A percentile compares a stretch with the other conserved stretches of the same genome.
Conservation (phyloP, 2,113 vertebrate genomes). For the Ceyx melanurus region DNA sequence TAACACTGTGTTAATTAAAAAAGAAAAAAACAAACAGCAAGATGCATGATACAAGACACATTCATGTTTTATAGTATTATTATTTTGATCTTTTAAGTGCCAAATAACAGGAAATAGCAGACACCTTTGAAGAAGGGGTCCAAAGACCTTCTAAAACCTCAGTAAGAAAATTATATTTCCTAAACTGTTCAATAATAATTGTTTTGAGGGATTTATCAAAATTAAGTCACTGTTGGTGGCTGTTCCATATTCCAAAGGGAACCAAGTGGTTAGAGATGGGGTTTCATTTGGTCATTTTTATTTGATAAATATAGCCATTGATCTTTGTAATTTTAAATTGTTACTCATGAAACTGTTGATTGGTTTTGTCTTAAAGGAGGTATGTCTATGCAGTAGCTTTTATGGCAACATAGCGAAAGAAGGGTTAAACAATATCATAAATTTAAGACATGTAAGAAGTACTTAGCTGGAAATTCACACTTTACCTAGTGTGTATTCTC, state of each 20-base stretch:
- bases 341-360: not conserved
- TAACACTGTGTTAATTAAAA: not conserved
- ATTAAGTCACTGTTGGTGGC: not conserved
- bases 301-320: not conserved
- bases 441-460: not conserved
- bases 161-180: not conserved
- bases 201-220: not conserved
- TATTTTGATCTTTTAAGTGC: not conserved
- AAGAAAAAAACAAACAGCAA: not conserved
- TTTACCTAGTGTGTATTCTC: not conserved
- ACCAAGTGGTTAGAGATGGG: not conserved
- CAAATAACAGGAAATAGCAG: not conserved
- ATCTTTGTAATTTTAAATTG: not conserved
- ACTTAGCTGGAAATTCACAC: not conserved
- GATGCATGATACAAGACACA: not conserved
- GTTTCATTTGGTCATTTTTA: not conserved
- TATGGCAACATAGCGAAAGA: not conserved
- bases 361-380: not conserved
- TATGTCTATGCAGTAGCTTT: not conserved
- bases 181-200: not conserved
- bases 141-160: not conserved
- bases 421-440: rapidly evolving
- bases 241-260: not conserved
- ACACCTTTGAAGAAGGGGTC: not conserved
- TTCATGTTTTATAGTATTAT: not conserved